These are phyloP conservation scores for Pimpla rufipes DNA, from an alignment of 2,888 invertebrate species.

Conservation along the genomic window DNA sequence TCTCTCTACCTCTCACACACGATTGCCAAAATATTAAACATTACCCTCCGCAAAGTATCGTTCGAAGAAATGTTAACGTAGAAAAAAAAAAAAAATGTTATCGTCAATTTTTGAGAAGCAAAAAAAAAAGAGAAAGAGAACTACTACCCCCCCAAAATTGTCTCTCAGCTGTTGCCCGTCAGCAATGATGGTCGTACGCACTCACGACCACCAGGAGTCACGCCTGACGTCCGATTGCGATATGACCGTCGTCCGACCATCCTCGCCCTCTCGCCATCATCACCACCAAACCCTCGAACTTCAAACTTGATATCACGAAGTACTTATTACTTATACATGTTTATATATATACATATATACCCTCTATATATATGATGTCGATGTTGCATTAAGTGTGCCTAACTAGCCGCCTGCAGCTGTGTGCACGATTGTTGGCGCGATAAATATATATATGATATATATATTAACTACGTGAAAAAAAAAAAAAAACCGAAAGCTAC, in stretches of 20 bases:
- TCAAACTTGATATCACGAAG: constrained; percentile 67
- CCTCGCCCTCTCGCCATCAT: constrained; percentile 50
- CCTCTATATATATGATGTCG: constrained; percentile 69
- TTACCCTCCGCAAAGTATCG: not conserved
- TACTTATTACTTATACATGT: constrained; percentile 63
- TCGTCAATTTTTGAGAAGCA: not conserved
- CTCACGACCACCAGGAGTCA: constrained; percentile 75
- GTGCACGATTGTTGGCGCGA: constrained; percentile 83
- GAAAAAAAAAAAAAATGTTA: constrained; percentile 9
- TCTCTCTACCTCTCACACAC: constrained; percentile 35
- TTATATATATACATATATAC: constrained; percentile 59
- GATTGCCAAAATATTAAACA: constrained; percentile 21
- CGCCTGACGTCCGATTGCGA: constrained; percentile 77
- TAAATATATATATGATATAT: constrained; percentile 50
- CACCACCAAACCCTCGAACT: constrained; percentile 63
- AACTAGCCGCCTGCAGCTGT: constrained; percentile 81
- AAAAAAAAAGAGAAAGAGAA: too few relatives aligned
- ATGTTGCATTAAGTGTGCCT: constrained; percentile 77
- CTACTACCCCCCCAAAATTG: constrained; percentile 3
- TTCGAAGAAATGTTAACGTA: not conserved
- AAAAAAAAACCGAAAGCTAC: not conserved
- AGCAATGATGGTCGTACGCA: constrained; percentile 54
- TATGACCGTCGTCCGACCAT: constrained; percentile 67
- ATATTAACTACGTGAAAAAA: constrained; percentile 12
- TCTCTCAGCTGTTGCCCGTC: constrained; percentile 30